Evolutionary conservation across 2,888 invertebrate species (phyloP), one percentile per base, ranked within the genome.

Genomic region (Theristus sp.): DNA sequence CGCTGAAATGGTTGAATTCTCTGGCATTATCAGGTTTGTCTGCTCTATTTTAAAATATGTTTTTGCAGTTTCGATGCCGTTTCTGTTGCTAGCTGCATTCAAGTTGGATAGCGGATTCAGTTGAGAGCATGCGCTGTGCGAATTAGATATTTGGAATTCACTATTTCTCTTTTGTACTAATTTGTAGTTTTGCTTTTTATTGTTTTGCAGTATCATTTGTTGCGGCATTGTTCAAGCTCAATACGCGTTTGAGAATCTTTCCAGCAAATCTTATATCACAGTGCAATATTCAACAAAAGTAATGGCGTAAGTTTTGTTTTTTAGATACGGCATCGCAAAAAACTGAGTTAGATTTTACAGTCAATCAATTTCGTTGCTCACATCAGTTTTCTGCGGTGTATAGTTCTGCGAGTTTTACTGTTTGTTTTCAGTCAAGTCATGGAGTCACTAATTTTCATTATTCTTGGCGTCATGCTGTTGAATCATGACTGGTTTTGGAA

Each of bases 371-470:
- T 65, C 67, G 67, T 22, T 71, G n/a, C n/a, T n/a, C n/a, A n/a
- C n/a, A n/a, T n/a, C n/a, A n/a, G n/a, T n/a, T n/a, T n/a, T n/a
- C n/a, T n/a, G n/a, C n/a, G n/a, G n/a, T n/a, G n/a, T n/a, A n/a
- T n/a, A n/a, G n/a, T n/a, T n/a, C n/a, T n/a, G n/a, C n/a, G n/a
- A n/a, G n/a, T n/a, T n/a, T n/a, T n/a, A n/a, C n/a, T n/a, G n/a
- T n/a, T n/a, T n/a, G 2, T 27, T 24, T 68, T 62, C 57, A 80
- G 80, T 65, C 75, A 78, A 20, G 75, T 78, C 17, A 74, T 75
- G 64, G 81, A 81, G 66, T 76, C 78, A 27, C 74, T 81, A 55
- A 81, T 81, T 61, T 81, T 81, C 73, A 73, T 81, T 64, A 80
- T 80, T 66, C 74, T 81, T 59, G 81, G 81, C 1, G 75, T 81